Evolutionary conservation across 1,140 invertebrate species (phyloP).

Genomic region (Drosophila nikananu): DNA sequence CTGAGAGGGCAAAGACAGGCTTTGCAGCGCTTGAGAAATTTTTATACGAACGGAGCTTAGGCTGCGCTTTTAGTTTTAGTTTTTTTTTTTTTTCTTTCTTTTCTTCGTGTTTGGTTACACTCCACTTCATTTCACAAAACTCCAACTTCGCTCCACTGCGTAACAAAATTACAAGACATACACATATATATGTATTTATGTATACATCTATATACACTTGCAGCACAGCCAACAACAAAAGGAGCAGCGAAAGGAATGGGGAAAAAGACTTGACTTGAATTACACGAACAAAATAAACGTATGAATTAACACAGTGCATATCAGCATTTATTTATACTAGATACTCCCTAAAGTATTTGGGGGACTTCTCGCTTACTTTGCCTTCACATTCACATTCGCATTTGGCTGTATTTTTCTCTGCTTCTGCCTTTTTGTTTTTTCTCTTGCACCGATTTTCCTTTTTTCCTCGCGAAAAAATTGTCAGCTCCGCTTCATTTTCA

Average conservation of each 20-base stretch:
- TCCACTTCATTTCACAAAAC: conserved; percentile 70
- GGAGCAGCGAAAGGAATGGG: background rate
- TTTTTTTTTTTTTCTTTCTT: conserved; percentile 48
- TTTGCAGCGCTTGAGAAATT: conserved; percentile 68
- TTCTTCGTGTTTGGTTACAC: conserved; percentile 62
- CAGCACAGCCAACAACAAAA: conserved; percentile 17
- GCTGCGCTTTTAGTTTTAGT: conserved; percentile 67
- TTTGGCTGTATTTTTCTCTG: conserved; percentile 59
- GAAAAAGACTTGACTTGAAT: conserved; percentile 58
- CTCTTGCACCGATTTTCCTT: conserved; percentile 68
- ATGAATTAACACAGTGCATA: conserved; percentile 5
- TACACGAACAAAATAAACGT: conserved; percentile 47
- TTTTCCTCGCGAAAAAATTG: conserved; percentile 20
- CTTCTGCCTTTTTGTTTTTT: conserved; percentile 54
- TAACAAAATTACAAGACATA: conserved; percentile 74
- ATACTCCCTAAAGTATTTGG: conserved; percentile 28
- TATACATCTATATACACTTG: conserved; percentile 19
- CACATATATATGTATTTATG: conserved; percentile 10
- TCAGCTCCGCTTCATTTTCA: conserved; percentile 41
- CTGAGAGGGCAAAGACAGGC: conserved; percentile 28
- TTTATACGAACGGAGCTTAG: conserved; percentile 49
- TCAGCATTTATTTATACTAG: conserved; percentile 19
- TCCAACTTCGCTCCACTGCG: conserved; percentile 74
- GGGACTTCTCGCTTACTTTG: conserved; percentile 73
- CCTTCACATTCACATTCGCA: conserved; percentile 72